A percentile compares a stretch with the other conserved stretches of the same genome.
Evolutionary conservation across 37 sponge, comb jelly and placozoan species (phyloP).

Genomic region (Cliona cf. orientalis): DNA sequence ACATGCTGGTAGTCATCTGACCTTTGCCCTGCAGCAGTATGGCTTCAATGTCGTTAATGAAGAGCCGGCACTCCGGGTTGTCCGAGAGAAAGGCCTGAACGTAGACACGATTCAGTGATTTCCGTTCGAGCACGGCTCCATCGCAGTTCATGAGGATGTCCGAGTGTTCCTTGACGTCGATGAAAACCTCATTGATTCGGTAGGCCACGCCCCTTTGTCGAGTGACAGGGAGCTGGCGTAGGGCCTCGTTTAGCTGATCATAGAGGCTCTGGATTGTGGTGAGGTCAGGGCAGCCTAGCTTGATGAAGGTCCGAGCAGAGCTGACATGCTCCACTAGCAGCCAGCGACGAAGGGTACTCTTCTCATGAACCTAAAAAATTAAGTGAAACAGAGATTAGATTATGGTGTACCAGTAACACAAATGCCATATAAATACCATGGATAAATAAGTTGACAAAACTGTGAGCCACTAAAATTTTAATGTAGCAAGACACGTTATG

Average conservation of each 20-base stretch:
- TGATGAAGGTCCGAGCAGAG: slow-evolving; percentile 55
- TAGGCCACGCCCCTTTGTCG: slow-evolving; percentile 78
- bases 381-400: background rate
- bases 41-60: slow-evolving; percentile 83
- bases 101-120: slow-evolving; percentile 69
- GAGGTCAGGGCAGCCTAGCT: slow-evolving; percentile 76
- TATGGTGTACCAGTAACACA: background rate
- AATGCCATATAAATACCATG: background rate
- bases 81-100: slow-evolving; percentile 81
- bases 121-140: slow-evolving; percentile 85
- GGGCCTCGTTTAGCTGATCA: slow-evolving; percentile 73
- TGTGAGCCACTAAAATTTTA: too few relatives aligned
- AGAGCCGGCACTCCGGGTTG: slow-evolving; percentile 60
- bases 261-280: slow-evolving; percentile 56
- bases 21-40: slow-evolving; percentile 69
- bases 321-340: slow-evolving; percentile 84
- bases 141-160: slow-evolving; percentile 91
- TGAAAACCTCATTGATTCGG: slow-evolving; percentile 85
- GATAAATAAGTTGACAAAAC: background rate
- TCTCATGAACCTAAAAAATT: slow-evolving; percentile 59
- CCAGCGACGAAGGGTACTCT: slow-evolving; percentile 72
- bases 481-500: too few relatives aligned
- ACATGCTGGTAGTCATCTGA: slow-evolving; percentile 43
- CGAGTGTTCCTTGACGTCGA: slow-evolving; percentile 83
- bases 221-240: slow-evolving; percentile 80